These are phyloP conservation scores for Thamnophis sirtalis DNA, from an alignment of 2,113 vertebrate species.

Conservation along the genomic window DNA sequence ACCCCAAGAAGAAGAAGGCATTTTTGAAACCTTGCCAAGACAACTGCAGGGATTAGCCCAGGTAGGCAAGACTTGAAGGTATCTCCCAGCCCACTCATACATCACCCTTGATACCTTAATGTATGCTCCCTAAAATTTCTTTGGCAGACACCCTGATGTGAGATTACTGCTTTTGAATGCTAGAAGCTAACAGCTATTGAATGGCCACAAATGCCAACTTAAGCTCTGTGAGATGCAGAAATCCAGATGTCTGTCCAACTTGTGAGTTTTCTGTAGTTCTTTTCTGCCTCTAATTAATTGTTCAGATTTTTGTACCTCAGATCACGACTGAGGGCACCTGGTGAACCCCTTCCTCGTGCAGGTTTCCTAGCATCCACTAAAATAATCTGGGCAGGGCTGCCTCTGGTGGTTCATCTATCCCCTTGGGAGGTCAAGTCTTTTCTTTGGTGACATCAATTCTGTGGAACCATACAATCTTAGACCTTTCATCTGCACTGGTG, in stretches of 20 bases:
- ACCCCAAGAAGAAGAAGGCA: neutral
- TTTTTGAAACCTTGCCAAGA: neutral
- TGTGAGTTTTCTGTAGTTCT: neutral
- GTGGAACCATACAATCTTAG: neutral
- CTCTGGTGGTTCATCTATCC: neutral
- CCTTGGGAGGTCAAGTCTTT: neutral
- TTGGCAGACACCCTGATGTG: neutral
- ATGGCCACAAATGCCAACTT: neutral
- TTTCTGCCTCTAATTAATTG: neutral
- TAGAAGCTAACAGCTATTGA: neutral
- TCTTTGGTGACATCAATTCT: neutral
- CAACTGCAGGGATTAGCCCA: neutral
- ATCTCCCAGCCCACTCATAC: neutral
- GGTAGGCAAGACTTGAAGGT: neutral
- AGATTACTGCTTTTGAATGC: neutral
- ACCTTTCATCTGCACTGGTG: neutral
- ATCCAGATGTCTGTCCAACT: neutral
- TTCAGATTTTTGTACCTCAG: neutral
- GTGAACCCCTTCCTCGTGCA: neutral
- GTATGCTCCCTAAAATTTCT: neutral
- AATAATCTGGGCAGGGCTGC: neutral
- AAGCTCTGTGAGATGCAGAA: neutral
- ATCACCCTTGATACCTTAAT: neutral
- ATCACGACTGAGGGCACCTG: neutral
- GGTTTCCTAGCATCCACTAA: neutral